A percentile compares a stretch with the other conserved stretches of the same genome.
phyloP scores from a whole-genome alignment of 2,888 invertebrate genomes.

The Leptarthrus brevirostris region DNA sequence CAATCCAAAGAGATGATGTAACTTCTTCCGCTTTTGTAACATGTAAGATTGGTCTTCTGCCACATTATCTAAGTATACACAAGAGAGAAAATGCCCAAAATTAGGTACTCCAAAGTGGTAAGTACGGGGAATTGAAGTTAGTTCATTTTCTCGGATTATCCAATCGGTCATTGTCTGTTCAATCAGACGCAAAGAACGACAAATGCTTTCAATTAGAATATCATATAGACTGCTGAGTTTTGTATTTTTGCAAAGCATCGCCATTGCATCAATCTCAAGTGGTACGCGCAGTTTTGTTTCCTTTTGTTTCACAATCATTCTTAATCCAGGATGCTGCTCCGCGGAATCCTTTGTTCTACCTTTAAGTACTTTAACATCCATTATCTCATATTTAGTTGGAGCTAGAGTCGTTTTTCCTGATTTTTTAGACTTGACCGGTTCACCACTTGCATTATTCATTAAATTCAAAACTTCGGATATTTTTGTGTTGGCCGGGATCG shows the following conservation, averaged over 20 bases:
- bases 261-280: slow-evolving; percentile 77
- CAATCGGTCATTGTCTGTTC: slow-evolving; percentile 71
- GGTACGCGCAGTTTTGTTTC: slow-evolving; percentile 68
- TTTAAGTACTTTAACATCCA: slow-evolving; percentile 63
- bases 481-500: slow-evolving; percentile 56
- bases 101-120: slow-evolving; percentile 80
- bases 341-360: slow-evolving; percentile 61
- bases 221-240: slow-evolving; percentile 75
- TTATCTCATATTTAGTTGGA: slow-evolving; percentile 62
- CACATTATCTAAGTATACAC: slow-evolving; percentile 75
- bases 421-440: slow-evolving; percentile 51
- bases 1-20: slow-evolving; percentile 80
- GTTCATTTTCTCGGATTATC: slow-evolving; percentile 35
- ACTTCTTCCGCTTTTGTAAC: slow-evolving; percentile 70
- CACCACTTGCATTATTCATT: slow-evolving; percentile 1
- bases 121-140: slow-evolving; percentile 64
- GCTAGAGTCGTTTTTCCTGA: slow-evolving; percentile 53
- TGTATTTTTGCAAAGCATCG: slow-evolving; percentile 76
- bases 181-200: slow-evolving; percentile 75
- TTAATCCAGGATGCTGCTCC: slow-evolving; percentile 55
- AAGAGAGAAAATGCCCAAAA: slow-evolving; percentile 81
- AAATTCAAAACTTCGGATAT: not conserved
- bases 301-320: slow-evolving; percentile 59
- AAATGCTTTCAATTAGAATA: slow-evolving; percentile 80
- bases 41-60: slow-evolving; percentile 78